Conservation (phyloP, 2,113 vertebrate species). For the Crotalus horridus region DNA sequence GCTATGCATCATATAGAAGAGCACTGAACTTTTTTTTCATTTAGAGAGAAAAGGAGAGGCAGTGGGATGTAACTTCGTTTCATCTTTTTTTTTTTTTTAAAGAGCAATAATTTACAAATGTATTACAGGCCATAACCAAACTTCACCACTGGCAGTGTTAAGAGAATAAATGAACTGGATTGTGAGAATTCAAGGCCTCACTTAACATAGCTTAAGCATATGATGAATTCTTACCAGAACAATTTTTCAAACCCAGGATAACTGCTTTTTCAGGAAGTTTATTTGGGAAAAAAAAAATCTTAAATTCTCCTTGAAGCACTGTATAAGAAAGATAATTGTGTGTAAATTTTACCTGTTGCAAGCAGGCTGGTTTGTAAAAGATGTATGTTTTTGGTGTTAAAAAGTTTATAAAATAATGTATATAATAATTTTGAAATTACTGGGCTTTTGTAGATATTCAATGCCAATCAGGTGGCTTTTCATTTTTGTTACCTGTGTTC, state of each 20-base stretch:
- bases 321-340: constrained; percentile 71
- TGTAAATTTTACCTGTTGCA: constrained; percentile 77
- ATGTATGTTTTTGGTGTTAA: constrained; percentile 84
- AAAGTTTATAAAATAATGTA: constrained; percentile 88
- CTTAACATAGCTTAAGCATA: constrained; percentile 58
- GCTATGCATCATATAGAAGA: constrained; percentile 26
- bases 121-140: constrained; percentile 74
- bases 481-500: constrained; percentile 61
- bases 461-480: constrained; percentile 76
- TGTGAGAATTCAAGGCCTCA: constrained; percentile 57
- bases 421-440: constrained; percentile 82
- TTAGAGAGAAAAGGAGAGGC: constrained; percentile 6
- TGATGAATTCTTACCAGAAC: constrained; percentile 56
- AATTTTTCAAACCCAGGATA: constrained; percentile 64
- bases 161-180: constrained; percentile 64
- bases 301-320: constrained; percentile 76
- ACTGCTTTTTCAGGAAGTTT: constrained; percentile 68
- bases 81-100: constrained; percentile 50
- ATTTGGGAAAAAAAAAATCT: constrained; percentile 49
- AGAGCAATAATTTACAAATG: constrained; percentile 77
- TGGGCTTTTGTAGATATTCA: constrained; percentile 89
- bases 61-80: constrained; percentile 62
- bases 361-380: constrained; percentile 82
- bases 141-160: constrained; percentile 61
- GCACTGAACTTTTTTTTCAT: constrained; percentile 32